Evolutionary conservation across 2,797 vertebrate genomes (phyloP).

Genomic region (Trematomus bernacchii): DNA sequence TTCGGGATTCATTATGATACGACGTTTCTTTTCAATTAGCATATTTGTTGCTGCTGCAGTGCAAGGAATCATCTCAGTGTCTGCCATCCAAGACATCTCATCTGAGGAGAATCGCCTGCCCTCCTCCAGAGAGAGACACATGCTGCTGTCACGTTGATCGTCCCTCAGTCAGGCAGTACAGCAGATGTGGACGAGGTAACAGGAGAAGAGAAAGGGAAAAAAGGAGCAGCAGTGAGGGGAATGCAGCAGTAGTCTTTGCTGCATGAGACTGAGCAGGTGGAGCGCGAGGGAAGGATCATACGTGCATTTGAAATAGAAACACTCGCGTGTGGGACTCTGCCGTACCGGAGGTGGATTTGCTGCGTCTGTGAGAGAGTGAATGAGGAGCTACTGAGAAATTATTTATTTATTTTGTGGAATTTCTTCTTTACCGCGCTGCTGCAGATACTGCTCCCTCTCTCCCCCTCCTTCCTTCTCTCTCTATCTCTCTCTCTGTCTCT

Average conservation of each 20-base stretch:
- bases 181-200: constrained; percentile 65
- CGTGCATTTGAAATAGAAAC: constrained; percentile 68
- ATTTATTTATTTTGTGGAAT: constrained; percentile 85
- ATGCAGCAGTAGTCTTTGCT: constrained; percentile 80
- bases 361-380: constrained; percentile 59
- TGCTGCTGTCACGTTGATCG: constrained; percentile 63
- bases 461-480: constrained; percentile 39
- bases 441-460: constrained; percentile 79
- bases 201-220: constrained; percentile 48
- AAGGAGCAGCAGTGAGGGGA: constrained; percentile 67
- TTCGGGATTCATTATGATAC: constrained; percentile 65
- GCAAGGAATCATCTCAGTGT: constrained; percentile 60
- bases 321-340: constrained; percentile 51
- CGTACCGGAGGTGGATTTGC: constrained; percentile 65
- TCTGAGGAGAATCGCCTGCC: constrained; percentile 67
- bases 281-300: constrained; percentile 64
- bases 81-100: constrained; percentile 51
- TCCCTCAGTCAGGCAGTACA: constrained; percentile 55
- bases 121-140: constrained; percentile 55
- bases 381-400: constrained; percentile 76
- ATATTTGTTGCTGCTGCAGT: constrained; percentile 72
- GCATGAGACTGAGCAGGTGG: constrained; percentile 80
- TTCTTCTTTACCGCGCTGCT: constrained; percentile 82
- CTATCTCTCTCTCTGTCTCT: constrained; percentile 15
- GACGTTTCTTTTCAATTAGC: constrained; percentile 74